Evolutionary conservation across 2,113 vertebrate genomes (phyloP).

Genomic region (Acanthisitta chloris): DNA sequence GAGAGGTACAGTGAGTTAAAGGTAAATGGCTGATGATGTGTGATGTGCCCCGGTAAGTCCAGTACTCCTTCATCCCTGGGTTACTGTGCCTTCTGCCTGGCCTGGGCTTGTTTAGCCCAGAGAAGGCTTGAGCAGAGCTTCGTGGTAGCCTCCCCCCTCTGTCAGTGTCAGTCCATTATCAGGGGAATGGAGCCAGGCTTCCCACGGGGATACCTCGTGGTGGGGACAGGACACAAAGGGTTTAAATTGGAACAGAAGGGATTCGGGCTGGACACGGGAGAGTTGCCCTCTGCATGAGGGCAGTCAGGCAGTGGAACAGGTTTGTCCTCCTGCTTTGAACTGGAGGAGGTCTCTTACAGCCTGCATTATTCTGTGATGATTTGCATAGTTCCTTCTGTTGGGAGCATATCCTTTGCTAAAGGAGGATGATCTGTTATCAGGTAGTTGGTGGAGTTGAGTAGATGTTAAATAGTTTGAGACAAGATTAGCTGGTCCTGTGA

Average conservation of each 20-base stretch:
- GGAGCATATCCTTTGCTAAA: neutral
- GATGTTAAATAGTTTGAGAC: neutral
- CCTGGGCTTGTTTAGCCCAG: neutral
- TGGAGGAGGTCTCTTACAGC: neutral
- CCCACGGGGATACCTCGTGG: neutral
- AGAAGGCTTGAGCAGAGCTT: neutral
- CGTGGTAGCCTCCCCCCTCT: neutral
- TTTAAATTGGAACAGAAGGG: neutral
- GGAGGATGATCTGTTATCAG: neutral
- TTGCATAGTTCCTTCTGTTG: neutral
- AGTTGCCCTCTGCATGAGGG: neutral
- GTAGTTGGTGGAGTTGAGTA: neutral
- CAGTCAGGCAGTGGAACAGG: neutral
- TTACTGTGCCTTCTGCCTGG: neutral
- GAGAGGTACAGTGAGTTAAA: neutral
- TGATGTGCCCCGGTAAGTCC: neutral
- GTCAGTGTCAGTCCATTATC: neutral
- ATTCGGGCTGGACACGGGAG: accelerated
- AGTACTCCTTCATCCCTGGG: neutral
- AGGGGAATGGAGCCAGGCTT: neutral
- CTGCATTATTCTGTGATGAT: neutral
- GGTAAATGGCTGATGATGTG: neutral
- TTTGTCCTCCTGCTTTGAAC: neutral
- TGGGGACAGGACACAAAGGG: neutral
- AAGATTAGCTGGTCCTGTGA: neutral